Base-by-base conservation (phyloP, 2,888 invertebrate species). In the Charanyca ferruginea region DNA sequence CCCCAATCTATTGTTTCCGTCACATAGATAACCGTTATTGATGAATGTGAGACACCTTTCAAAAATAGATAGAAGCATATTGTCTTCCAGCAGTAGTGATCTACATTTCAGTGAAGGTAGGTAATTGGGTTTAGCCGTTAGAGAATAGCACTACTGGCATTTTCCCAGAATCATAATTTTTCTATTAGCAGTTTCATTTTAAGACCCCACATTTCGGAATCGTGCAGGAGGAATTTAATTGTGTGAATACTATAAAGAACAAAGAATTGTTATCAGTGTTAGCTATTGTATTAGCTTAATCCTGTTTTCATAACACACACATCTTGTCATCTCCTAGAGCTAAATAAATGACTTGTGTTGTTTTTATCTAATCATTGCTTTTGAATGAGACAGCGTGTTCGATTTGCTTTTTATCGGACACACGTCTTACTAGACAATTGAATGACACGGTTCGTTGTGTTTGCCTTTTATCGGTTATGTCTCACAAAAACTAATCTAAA, bases 351-450 rank as follows among this genome's bases (percentile, higher is more conserved):
- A 70, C 54, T 47, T 18, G 23, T 71, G 54, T 52, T 42, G 41
- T 73, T 71, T 23, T 41, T 80, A 73, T 73, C 64, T 77, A 53
- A 81, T 80, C 80, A 45, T 57, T 65, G 49, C 55, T 52, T 63
- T 55, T 61, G 25, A 28, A 57, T 35, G 45, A 60, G 53, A 41
- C 6, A 11, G 25, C 8, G 18, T 23, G 16, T 23, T 22, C 2
- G 9, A 9, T 53, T 22, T 35, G 16, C 7, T 7, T 69, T 49
- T 51, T 65, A 55, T 57, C 52, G 7, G 35, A 44, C 23, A 45
- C 23, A 38, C 8, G 35, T 67, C 28, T 42, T n/a, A 13, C 13
- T 1, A n/a, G 23, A 44, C 38, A 65, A 22, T 35, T 35, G 0
- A 49, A 72, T 42, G 49, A 51, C 38, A 45, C 5, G 2, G 13